Base-by-base conservation (phyloP, 2,113 vertebrate species). In the Hippocampus guttulatus region DNA sequence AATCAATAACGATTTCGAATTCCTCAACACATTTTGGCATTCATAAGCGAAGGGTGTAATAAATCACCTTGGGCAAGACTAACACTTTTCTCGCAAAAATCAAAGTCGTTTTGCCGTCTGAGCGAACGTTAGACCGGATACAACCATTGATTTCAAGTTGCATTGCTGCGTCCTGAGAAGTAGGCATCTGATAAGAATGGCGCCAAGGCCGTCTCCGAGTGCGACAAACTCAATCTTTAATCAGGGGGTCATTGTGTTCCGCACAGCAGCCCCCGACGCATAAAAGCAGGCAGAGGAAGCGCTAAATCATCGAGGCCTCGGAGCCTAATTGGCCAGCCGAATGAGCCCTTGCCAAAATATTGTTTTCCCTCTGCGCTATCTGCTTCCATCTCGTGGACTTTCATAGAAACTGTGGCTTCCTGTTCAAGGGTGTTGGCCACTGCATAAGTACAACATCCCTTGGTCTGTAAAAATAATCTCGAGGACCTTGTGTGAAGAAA, bases 401-500 rank as follows among this genome's bases (percentile, higher is more conserved):
- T 93, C 89, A 92, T 89, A 93, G 92, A 92, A 94, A 91, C 89
- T 86, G 89, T 81, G 86, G 89, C 93, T 98, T 98, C 95, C 96
- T 95, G 93, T 94, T 93, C 91, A 47, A 92, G 93, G 93, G 93
- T 94, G 93, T 93, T 88, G 90, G 88, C 88, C 47, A 0, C 80
- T 74, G 69, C 79, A 58, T 78, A 88, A 88, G 84, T 91, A 90
- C 90, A 89, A 90, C 88, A 88, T 93, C 89, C 91, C 88, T 81
- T 92, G 90, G 93, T 88, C 93, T 94, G 93, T 87, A 94, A 95
- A 96, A 95, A 94, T 92, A 96, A 93, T 94, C 90, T 93, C 85
- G 87, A 84, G 88, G 76, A 80, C 91, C 90, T 92, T 92, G 87
- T 94, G 92, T 92, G 83, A 83, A 87, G 80, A 87, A 84, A 78